phyloP scores from a whole-genome alignment of 2,888 invertebrate species.

The Harpalus rufipes region DNA sequence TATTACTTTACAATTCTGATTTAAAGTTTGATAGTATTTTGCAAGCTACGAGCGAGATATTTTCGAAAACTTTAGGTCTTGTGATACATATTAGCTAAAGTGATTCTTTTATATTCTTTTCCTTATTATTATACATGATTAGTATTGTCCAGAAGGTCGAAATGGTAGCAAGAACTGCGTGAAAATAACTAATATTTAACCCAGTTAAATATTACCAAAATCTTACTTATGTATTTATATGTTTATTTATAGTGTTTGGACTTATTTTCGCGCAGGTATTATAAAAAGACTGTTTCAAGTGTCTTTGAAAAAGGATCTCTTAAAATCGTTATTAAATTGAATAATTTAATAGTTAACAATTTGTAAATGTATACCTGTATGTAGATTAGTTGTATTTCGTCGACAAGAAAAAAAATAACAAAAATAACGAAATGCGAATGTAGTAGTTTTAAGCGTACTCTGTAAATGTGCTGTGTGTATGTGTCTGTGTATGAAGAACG shows the following conservation, averaged over 20 bases:
- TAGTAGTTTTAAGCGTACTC: constrained; percentile 47
- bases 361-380: constrained; percentile 56
- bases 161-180: constrained; percentile 8
- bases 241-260: constrained; percentile 28
- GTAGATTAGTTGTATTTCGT: constrained; percentile 35
- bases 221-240: constrained; percentile 32
- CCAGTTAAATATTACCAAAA: constrained; percentile 22
- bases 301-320: constrained; percentile 61
- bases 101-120: constrained; percentile 29
- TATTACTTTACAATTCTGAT: constrained; percentile 30
- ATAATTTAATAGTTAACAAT: constrained; percentile 54
- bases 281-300: constrained; percentile 55
- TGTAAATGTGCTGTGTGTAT: constrained; percentile 53
- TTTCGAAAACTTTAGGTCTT: constrained; percentile 39
- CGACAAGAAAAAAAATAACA: constrained; percentile 21
- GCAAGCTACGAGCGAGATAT: constrained; percentile 9
- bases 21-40: constrained; percentile 47
- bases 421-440: constrained; percentile 48
- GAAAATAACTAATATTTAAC: constrained; percentile 43
- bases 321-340: constrained; percentile 53
- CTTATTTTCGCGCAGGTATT: constrained; percentile 53
- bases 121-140: constrained; percentile 6
- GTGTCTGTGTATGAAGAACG: constrained; percentile 39
- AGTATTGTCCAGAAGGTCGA: constrained; percentile 33
- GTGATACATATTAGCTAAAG: constrained; percentile 45